These are phyloP conservation scores for Apis mellifera DNA, from an alignment of 1,140 invertebrate genomes.

Conservation along the genomic window DNA sequence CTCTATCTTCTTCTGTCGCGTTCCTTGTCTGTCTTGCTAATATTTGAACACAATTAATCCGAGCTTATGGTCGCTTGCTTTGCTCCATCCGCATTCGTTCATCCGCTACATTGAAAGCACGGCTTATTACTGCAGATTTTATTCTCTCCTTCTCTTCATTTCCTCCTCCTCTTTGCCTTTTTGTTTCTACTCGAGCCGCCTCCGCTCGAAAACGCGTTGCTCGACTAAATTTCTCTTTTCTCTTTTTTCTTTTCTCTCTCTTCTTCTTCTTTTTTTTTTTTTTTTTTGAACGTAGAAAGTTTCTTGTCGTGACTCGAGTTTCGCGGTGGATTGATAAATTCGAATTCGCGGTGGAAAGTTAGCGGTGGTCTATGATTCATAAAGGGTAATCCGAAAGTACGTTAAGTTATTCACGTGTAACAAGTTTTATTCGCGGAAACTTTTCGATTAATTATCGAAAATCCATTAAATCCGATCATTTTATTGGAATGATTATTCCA, in stretches of 20 bases:
- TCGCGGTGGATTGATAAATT: too few relatives aligned
- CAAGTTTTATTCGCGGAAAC: not conserved
- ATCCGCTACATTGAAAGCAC: slow-evolving; percentile 27
- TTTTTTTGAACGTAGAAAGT: too few relatives aligned
- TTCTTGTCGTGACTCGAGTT: too few relatives aligned
- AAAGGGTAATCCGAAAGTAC: too few relatives aligned
- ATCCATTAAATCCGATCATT: slow-evolving; percentile 22
- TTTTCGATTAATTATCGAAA: slow-evolving; percentile 7
- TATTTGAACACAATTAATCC: slow-evolving; percentile 79
- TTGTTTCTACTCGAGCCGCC: not conserved
- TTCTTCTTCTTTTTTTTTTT: too few relatives aligned
- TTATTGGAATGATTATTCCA: not conserved
- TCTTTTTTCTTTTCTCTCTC: too few relatives aligned
- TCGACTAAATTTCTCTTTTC: not conserved
- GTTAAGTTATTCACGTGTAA: not conserved
- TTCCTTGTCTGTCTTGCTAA: slow-evolving; percentile 61
- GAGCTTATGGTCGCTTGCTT: slow-evolving; percentile 52
- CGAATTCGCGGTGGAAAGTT: too few relatives aligned
- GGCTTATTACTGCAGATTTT: slow-evolving; percentile 34
- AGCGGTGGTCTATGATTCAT: too few relatives aligned
- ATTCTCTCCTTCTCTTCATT: slow-evolving; percentile 3
- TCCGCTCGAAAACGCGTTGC: not conserved
- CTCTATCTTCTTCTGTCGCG: slow-evolving; percentile 21
- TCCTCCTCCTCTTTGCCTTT: too few relatives aligned
- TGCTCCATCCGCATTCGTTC: slow-evolving; percentile 40